Base-by-base conservation (phyloP, 2,113 vertebrate genomes). In the Pyxicephalus adspersus region DNA sequence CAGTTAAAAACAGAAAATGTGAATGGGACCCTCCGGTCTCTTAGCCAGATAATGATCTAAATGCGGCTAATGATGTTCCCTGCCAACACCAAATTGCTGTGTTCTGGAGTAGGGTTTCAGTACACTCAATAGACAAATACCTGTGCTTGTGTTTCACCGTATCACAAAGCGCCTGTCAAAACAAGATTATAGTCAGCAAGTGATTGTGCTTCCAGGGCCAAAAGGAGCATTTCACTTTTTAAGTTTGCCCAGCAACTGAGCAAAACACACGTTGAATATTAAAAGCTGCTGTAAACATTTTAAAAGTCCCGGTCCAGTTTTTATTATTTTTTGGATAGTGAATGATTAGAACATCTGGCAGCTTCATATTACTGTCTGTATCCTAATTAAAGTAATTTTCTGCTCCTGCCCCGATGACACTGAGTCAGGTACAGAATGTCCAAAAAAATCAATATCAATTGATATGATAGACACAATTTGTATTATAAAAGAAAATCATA, bases 21-120 rank as follows among this genome's bases (percentile, higher is more conserved):
- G 34, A 67, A 67, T 57, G 64, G 52, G 67, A 80, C 55, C 9
- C 57, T 31, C 51, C 4, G 15, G 64, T 19, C 26, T 76, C 31
- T 25, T 28, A 71, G 77, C 2, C 17, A 61, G 77, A 80, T 80
- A 80, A 68, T 23, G 23, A 80, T 80, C 77, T 70, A 61, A 70
- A 80, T 79, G 64, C 45, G 19, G 28, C 19, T 51, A 28, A 15
- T 58, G 31, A 60, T 65, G 64, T 68, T 67, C 28, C 18, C 28
- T 67, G 64, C 64, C 76, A 79, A 50, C 54, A 58, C 22, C 19
- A 71, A 63, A 72, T 80, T 72, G 38, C 38, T 72, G 57, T 31
- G 23, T 45, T 71, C 57, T 71, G 25, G 67, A 16, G 54, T 67
- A 68, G 26, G 13, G 29, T 70, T 80, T 80, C 66, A 63, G 65